phyloP scores from a whole-genome alignment of 1,140 invertebrate species.

The Aporrectodea caliginosa region DNA sequence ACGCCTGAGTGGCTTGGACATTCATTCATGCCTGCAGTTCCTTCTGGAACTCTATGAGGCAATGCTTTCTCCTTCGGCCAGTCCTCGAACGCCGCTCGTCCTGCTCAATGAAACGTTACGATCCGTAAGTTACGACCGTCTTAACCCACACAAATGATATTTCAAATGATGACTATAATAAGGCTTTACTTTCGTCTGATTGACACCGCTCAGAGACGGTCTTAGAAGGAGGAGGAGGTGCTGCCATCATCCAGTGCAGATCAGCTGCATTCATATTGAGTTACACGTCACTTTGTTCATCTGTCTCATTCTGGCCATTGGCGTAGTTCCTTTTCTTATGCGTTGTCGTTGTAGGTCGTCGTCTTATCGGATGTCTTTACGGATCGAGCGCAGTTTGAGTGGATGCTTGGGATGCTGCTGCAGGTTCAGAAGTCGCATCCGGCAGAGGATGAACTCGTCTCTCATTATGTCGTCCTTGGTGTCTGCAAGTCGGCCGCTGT shows the following conservation, averaged over 20 bases:
- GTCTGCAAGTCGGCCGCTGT: slow-evolving; percentile 68
- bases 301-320: too few relatives aligned
- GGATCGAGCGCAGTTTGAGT: slow-evolving; percentile 67
- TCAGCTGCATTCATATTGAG: too few relatives aligned
- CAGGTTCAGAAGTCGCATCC: slow-evolving; percentile 64
- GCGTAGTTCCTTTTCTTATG: too few relatives aligned
- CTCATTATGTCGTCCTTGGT: slow-evolving; percentile 67
- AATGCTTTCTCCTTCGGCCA: slow-evolving; percentile 63
- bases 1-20: slow-evolving; percentile 60
- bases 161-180: too few relatives aligned
- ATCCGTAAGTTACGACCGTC: slow-evolving; percentile 57
- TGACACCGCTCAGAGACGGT: too few relatives aligned
- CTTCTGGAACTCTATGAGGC: slow-evolving; percentile 75
- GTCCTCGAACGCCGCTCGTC: slow-evolving; percentile 59
- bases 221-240: too few relatives aligned
- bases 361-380: slow-evolving; percentile 69
- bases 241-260: too few relatives aligned
- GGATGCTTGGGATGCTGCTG: slow-evolving; percentile 68
- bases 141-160: background rate
- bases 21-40: slow-evolving; percentile 81
- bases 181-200: too few relatives aligned
- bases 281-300: too few relatives aligned
- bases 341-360: slow-evolving; percentile 56
- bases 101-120: slow-evolving; percentile 66
- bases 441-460: slow-evolving; percentile 68